A percentile compares a stretch with the other conserved stretches of the same genome.
phyloP scores from a whole-genome alignment of 2,888 invertebrate species.

The Criorhina ranunculi region DNA sequence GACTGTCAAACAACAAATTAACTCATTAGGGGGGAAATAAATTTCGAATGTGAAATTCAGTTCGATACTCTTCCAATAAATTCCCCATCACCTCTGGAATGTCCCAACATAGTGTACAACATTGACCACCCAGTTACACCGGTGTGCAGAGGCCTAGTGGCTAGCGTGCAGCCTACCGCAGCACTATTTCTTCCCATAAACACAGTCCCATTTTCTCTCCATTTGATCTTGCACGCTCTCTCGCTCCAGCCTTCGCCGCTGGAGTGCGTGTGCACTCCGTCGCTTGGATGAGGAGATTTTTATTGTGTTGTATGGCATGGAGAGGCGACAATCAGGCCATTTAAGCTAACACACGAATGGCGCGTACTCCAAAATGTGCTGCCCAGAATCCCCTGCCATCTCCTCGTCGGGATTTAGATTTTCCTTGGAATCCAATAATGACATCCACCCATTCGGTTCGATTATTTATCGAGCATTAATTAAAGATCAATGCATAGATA shows the following conservation, averaged over 20 bases:
- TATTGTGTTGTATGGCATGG: conserved; percentile 63
- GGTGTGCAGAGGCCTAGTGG: conserved; percentile 39
- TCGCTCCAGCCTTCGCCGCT: background rate
- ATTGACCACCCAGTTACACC: conserved; percentile 72
- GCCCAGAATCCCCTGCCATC: conserved; percentile 24
- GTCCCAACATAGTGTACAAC: conserved; percentile 34
- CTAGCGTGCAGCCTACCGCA: conserved; percentile 65
- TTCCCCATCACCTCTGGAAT: conserved; percentile 63
- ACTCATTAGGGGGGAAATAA: conserved; percentile 70
- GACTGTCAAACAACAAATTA: conserved; percentile 75
- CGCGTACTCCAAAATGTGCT: conserved; percentile 53
- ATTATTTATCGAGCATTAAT: conserved; percentile 80
- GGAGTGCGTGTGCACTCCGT: conserved; percentile 43
- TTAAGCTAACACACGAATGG: conserved; percentile 73
- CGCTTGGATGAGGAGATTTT: conserved; percentile 49
- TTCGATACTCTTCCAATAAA: conserved; percentile 56
- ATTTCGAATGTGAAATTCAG: conserved; percentile 59
- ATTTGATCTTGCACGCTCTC: conserved; percentile 58
- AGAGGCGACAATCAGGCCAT: conserved; percentile 76
- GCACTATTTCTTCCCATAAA: conserved; percentile 58
- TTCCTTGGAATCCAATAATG: conserved; percentile 78
- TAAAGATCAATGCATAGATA: conserved; percentile 80
- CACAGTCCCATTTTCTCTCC: conserved; percentile 66
- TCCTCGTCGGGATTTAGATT: conserved; percentile 54
- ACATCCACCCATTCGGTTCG: conserved; percentile 79